Evolutionary conservation across 1,140 invertebrate genomes (phyloP).

Genomic region (Trichogramma pretiosum): DNA sequence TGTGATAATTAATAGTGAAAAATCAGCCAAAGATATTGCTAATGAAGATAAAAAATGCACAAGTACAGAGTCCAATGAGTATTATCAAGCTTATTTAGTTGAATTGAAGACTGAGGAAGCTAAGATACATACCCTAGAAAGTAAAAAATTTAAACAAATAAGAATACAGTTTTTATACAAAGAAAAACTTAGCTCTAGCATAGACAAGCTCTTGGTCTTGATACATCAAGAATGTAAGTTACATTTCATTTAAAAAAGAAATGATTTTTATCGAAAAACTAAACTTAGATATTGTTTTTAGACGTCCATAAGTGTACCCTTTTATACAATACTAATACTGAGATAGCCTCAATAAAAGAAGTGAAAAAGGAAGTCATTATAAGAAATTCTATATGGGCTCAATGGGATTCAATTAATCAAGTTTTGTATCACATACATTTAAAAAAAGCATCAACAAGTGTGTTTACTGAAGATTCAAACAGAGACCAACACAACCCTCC

Average conservation of each 20-base stretch:
- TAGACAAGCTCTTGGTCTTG: constrained; percentile 65
- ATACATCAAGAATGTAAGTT: constrained; percentile 69
- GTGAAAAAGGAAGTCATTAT: constrained; percentile 57
- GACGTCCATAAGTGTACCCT: constrained; percentile 36
- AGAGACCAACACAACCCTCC: constrained; percentile 48
- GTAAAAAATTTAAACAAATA: constrained; percentile 53
- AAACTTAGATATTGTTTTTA: constrained; percentile 14
- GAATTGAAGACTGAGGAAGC: constrained; percentile 48
- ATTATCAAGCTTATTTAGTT: constrained; percentile 49
- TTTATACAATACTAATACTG: constrained; percentile 22
- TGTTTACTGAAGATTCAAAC: constrained; percentile 57
- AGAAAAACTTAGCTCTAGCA: constrained; percentile 53
- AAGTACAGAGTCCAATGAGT: constrained; percentile 23
- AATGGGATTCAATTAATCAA: constrained; percentile 69
- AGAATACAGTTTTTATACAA: constrained; percentile 71
- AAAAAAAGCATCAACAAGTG: constrained; percentile 54
- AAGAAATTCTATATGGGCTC: constrained; percentile 69
- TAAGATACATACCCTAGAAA: constrained; percentile 46
- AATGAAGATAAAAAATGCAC: constrained; percentile 7
- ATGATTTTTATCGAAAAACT: too few relatives aligned
- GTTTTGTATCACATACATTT: constrained; percentile 74
- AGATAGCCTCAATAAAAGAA: constrained; percentile 26
- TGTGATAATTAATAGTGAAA: constrained; percentile 10
- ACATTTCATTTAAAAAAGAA: not conserved
- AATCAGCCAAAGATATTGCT: not conserved